These are phyloP conservation scores for Micronycteris hirsuta DNA, from an alignment of 2,113 vertebrate species.

Conservation along the genomic window DNA sequence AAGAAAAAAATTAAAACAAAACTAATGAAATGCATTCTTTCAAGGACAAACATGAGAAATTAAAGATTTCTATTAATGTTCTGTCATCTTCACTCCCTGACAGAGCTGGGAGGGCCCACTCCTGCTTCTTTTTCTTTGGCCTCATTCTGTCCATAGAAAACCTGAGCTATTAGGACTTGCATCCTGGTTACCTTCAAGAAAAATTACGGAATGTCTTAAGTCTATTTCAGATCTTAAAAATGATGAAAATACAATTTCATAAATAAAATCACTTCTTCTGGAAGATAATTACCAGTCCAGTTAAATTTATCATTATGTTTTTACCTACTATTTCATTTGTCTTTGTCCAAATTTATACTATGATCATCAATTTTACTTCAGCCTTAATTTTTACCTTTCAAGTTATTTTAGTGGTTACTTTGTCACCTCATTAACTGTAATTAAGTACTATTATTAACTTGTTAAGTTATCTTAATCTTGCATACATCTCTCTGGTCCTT, in stretches of 20 bases:
- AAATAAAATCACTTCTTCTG: constrained; percentile 1
- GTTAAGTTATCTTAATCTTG: constrained; percentile 40
- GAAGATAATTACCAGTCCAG: neutral
- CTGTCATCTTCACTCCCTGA: neutral
- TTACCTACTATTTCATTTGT: neutral
- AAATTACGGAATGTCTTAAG: neutral
- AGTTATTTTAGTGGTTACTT: constrained; percentile 12
- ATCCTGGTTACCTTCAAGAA: neutral
- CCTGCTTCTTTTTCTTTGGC: neutral
- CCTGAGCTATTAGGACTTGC: neutral
- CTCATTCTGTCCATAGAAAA: neutral
- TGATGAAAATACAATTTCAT: neutral
- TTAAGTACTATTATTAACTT: constrained; percentile 23
- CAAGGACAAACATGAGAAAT: neutral
- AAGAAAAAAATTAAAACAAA: neutral
- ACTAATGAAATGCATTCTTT: neutral
- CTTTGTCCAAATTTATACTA: neutral
- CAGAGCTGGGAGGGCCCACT: neutral
- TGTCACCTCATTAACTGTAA: neutral
- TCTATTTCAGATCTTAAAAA: constrained; percentile 2
- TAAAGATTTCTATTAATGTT: neutral
- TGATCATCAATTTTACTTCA: constrained; percentile 17
- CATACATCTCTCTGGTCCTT: neutral
- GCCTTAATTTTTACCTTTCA: constrained; percentile 31
- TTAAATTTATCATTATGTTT: neutral